These are phyloP conservation scores for Takifugu flavidus DNA, from an alignment of 2,113 vertebrate genomes.

Conservation along the genomic window DNA sequence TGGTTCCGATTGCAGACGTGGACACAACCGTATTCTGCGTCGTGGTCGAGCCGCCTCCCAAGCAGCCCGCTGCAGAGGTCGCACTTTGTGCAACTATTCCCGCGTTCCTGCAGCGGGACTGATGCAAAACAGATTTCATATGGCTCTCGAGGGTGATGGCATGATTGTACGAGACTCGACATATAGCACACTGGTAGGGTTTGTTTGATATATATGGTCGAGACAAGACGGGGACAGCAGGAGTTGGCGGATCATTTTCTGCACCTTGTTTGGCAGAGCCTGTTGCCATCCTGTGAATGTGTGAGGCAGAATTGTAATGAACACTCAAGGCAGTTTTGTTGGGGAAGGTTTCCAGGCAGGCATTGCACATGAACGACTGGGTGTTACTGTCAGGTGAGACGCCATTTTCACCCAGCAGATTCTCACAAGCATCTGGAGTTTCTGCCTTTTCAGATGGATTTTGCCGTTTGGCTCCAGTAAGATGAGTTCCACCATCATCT, in stretches of 20 bases:
- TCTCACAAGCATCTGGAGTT: constrained; percentile 49
- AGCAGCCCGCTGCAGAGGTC: constrained; percentile 37
- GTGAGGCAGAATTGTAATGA: constrained; percentile 87
- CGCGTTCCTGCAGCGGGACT: constrained; percentile 82
- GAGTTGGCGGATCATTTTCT: constrained; percentile 42
- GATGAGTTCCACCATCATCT: constrained; percentile 56
- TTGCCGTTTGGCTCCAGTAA: constrained; percentile 47
- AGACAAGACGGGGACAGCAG: constrained; percentile 36
- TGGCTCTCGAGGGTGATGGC: constrained; percentile 90
- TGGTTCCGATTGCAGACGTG: constrained; percentile 49
- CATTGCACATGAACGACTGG: constrained; percentile 83
- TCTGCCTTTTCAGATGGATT: constrained; percentile 55
- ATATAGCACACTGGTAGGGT: constrained; percentile 87
- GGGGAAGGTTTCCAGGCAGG: constrained; percentile 85
- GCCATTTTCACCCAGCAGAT: constrained; percentile 54
- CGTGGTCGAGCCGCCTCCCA: constrained; percentile 37
- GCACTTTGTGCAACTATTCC: constrained; percentile 54
- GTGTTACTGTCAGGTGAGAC: constrained; percentile 62
- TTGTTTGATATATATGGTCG: constrained; percentile 77
- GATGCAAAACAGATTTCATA: constrained; percentile 89
- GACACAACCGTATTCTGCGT: constrained; percentile 43
- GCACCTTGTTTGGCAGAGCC: constrained; percentile 65
- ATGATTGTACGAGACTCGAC: constrained; percentile 89
- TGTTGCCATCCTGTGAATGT: constrained; percentile 86
- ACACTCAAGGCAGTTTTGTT: constrained; percentile 84